phyloP scores from a whole-genome alignment of 2,797 vertebrate genomes.

The Crocidura indochinensis region DNA sequence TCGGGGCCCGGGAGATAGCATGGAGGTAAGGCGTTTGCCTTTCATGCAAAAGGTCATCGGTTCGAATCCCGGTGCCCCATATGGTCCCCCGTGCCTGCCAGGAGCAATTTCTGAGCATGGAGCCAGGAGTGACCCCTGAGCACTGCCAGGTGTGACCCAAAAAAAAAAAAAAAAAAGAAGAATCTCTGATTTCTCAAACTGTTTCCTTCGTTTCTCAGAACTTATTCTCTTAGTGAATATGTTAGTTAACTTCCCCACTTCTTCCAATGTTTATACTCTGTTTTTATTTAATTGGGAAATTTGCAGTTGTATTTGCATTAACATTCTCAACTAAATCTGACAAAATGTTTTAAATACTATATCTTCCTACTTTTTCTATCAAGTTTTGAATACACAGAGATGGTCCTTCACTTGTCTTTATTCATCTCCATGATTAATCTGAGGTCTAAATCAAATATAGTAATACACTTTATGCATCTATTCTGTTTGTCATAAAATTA shows the following conservation, averaged over 20 bases:
- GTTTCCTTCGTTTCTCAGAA: background rate
- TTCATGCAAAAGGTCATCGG: too few species aligned
- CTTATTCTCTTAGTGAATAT: background rate
- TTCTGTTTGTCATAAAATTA: background rate
- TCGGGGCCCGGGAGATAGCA: too few species aligned
- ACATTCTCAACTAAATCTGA: background rate
- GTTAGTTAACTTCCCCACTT: background rate
- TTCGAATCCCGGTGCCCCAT: too few species aligned
- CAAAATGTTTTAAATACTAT: slow-evolving; percentile 38
- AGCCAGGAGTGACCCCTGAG: too few species aligned
- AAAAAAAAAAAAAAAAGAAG: too few species aligned
- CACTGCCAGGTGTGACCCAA: too few species aligned
- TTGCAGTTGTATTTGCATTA: background rate
- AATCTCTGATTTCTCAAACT: background rate
- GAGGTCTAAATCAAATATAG: background rate
- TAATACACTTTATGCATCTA: background rate
- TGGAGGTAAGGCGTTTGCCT: too few species aligned
- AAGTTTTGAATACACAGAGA: background rate
- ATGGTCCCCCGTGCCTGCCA: too few species aligned
- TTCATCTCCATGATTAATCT: background rate
- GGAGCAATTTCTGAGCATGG: too few species aligned
- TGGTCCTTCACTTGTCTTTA: background rate
- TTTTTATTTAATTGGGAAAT: slow-evolving; percentile 16
- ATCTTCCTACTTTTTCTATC: background rate
- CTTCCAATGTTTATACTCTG: background rate